Conservation (phyloP, 2,888 invertebrate species). For the Acanthosepion lycidas region DNA sequence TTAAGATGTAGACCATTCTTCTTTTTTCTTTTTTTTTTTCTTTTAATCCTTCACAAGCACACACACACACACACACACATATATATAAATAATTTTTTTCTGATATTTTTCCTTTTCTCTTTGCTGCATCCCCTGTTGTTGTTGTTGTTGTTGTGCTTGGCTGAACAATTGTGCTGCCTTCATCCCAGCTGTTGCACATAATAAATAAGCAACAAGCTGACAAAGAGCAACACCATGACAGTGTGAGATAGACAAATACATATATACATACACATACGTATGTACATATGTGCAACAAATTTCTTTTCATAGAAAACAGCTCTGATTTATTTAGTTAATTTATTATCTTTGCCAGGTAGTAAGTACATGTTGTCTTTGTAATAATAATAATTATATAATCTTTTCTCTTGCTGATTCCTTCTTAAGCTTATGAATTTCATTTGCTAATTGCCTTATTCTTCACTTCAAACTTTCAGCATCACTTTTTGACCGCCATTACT, state of each 20-base stretch:
- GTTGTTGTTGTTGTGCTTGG: not conserved
- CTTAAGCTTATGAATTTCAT: not conserved
- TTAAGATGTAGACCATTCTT: no score
- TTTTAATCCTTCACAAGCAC: no score
- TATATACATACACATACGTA: not conserved
- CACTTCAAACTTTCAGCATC: conserved; percentile 55
- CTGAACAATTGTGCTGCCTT: not conserved
- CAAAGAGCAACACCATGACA: conserved; percentile 9
- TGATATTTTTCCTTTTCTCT: not conserved
- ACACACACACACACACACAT: no score
- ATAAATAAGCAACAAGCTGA: not conserved
- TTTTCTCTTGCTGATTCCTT: not conserved
- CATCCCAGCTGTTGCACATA: not conserved
- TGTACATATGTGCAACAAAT: not conserved
- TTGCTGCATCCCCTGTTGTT: not conserved
- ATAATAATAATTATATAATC: not conserved
- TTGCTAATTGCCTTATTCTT: conserved; percentile 23
- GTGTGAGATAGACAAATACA: not conserved
- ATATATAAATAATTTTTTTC: no score
- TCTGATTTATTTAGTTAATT: not conserved
- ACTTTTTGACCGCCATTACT: conserved; percentile 64
- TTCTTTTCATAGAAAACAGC: not conserved
- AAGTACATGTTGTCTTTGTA: not conserved
- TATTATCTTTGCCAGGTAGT: not conserved
- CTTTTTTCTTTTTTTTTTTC: no score